Percentiles rank a stretch among this genome's conserved stretches.
These are phyloP conservation scores for Drosophila setifemur DNA, from an alignment of 1,140 invertebrate species.

Conservation along the genomic window DNA sequence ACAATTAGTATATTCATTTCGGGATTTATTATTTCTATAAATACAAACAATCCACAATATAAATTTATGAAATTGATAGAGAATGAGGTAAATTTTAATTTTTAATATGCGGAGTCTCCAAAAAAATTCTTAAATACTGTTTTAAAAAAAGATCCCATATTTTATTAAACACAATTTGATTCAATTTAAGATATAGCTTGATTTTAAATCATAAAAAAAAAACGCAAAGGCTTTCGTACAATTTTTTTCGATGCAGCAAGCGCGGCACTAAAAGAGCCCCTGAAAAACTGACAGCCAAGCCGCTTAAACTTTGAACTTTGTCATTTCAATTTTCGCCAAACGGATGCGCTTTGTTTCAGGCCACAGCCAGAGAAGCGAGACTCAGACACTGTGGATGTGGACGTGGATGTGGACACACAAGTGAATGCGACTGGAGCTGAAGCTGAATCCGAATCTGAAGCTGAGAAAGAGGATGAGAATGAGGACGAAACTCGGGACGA, in stretches of 20 bases:
- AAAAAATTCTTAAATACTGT: no score
- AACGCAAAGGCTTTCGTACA: background rate
- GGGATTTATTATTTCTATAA: no score
- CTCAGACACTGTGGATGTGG: slow-evolving; percentile 8
- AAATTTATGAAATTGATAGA: no score
- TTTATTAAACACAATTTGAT: no score
- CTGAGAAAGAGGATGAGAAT: slow-evolving; percentile 14
- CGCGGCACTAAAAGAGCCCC: slow-evolving; percentile 35
- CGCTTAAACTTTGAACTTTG: slow-evolving; percentile 82
- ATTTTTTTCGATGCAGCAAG: background rate
- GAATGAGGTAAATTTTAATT: no score
- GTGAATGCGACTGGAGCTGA: background rate
- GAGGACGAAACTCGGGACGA: slow-evolving; percentile 18
- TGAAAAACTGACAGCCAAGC: slow-evolving; percentile 76
- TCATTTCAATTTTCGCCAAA: slow-evolving; percentile 82
- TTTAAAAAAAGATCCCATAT: no score
- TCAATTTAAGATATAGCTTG: no score
- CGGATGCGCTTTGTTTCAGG: slow-evolving; percentile 80
- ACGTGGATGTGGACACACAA: background rate
- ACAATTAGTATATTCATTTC: no score
- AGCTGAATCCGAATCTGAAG: background rate
- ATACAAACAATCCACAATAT: no score
- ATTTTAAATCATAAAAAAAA: background rate
- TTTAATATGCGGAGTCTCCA: no score
- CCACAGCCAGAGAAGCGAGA: slow-evolving; percentile 9